Percentiles rank a stretch among this genome's conserved stretches.
phyloP scores from a whole-genome alignment of 1,140 invertebrate species.

The Aradophagus sp. region DNA sequence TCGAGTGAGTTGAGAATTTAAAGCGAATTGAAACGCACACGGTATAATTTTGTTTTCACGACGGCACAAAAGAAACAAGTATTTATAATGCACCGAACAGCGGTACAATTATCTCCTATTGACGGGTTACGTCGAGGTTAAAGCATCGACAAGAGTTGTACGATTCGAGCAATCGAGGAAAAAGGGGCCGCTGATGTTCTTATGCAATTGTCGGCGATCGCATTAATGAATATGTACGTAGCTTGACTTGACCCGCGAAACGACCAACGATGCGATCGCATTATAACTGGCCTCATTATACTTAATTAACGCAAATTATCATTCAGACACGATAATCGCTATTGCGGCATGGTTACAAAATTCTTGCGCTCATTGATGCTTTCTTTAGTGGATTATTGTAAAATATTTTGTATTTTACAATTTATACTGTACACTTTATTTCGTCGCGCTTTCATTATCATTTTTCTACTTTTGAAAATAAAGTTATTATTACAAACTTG shows the following conservation, averaged over 20 bases:
- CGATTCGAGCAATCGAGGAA: constrained; percentile 44
- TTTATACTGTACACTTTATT: no score
- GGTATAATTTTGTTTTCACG: constrained; percentile 55
- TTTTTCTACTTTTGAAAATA: no score
- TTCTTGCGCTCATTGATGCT: constrained; percentile 18
- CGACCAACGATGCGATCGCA: constrained; percentile 49
- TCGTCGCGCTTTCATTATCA: no score
- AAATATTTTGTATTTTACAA: constrained; percentile 6
- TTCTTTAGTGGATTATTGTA: constrained; percentile 35
- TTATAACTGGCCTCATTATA: constrained; percentile 51
- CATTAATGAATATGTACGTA: constrained; percentile 58
- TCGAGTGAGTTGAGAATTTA: constrained; percentile 11
- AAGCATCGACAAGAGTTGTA: constrained; percentile 43
- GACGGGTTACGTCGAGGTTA: constrained; percentile 49
- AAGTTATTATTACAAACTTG: no score
- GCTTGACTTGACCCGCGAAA: constrained; percentile 51
- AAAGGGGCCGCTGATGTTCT: constrained; percentile 44
- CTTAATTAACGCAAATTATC: constrained; percentile 56
- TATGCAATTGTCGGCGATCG: constrained; percentile 55
- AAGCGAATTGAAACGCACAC: constrained; percentile 22
- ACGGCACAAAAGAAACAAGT: constrained; percentile 22
- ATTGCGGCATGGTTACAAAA: constrained; percentile 25
- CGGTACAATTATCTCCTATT: constrained; percentile 51
- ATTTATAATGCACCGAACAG: constrained; percentile 37
- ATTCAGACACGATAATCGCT: constrained; percentile 39